phyloP scores from a whole-genome alignment of 2,113 vertebrate genomes.

The Hypomesus transpacificus region DNA sequence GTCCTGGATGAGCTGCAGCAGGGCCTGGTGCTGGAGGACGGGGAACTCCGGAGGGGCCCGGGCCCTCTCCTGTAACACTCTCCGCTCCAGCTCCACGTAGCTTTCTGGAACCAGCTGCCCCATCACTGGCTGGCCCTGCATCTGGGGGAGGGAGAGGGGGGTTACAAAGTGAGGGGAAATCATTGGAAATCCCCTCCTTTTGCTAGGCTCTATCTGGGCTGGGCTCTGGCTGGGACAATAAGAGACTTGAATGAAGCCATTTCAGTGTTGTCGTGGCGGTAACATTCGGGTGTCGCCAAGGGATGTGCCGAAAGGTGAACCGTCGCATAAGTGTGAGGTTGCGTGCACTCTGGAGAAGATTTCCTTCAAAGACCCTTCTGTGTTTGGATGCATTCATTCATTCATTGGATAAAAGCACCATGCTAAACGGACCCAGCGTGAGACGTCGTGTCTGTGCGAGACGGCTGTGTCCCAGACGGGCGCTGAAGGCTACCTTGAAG shows the following conservation, averaged over 20 bases:
- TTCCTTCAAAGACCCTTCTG: too few relatives aligned
- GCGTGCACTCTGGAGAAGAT: too few relatives aligned
- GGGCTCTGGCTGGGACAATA: too few relatives aligned
- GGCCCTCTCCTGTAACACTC: conserved; percentile 79
- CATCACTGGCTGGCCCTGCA: conserved; percentile 91
- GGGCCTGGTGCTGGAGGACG: conserved; percentile 77
- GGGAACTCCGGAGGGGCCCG: conserved; percentile 83
- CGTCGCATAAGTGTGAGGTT: too few relatives aligned
- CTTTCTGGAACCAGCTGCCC: conserved; percentile 94
- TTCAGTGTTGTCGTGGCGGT: too few relatives aligned
- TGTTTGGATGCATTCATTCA: too few relatives aligned
- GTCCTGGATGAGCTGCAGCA: conserved; percentile 83
- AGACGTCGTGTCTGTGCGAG: background rate
- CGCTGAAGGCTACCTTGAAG: conserved; percentile 78
- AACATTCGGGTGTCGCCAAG: too few relatives aligned
- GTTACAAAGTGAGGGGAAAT: background rate
- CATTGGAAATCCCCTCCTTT: too few relatives aligned
- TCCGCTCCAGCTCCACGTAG: conserved; percentile 90
- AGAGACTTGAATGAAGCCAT: too few relatives aligned
- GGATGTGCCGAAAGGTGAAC: too few relatives aligned
- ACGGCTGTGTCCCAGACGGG: background rate
- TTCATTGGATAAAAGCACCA: too few relatives aligned
- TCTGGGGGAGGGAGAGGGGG: conserved; percentile 54
- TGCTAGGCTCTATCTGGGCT: too few relatives aligned
- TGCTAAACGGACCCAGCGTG: background rate